phyloP scores from a whole-genome alignment of 2,797 vertebrate genomes.

The Dromococcyx pavoninus region DNA sequence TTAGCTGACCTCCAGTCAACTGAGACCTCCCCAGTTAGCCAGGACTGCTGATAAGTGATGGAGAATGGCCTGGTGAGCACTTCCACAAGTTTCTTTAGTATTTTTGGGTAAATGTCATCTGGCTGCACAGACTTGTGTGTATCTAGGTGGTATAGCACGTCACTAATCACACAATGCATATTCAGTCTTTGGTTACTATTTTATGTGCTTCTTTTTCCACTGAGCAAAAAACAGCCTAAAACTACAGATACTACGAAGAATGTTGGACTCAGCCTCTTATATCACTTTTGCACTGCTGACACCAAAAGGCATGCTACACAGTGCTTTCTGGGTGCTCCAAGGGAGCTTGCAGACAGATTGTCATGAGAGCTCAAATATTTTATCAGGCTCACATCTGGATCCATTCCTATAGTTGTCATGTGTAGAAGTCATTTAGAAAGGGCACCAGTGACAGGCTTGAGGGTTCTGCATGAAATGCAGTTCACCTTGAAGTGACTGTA shows the following conservation, averaged over 20 bases:
- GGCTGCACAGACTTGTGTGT: too few relatives aligned
- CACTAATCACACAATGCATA: neutral
- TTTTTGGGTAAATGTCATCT: too few relatives aligned
- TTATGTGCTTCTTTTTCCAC: neutral
- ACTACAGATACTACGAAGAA: neutral
- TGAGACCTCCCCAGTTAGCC: too few relatives aligned
- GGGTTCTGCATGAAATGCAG: neutral
- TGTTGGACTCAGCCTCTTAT: neutral
- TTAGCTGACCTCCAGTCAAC: too few relatives aligned
- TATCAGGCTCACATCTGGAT: neutral
- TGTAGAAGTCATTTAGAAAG: neutral
- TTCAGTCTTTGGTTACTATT: neutral
- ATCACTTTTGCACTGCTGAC: neutral
- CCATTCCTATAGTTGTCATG: neutral
- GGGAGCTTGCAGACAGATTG: neutral
- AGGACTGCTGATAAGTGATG: too few relatives aligned
- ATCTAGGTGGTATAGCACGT: too few relatives aligned
- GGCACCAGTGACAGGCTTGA: neutral
- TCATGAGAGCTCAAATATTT: neutral
- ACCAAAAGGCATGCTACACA: neutral
- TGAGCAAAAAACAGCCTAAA: neutral
- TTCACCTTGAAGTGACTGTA: neutral
- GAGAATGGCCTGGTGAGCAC: too few relatives aligned
- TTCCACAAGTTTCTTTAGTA: too few relatives aligned
- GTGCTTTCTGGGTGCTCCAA: rapidly evolving